phyloP scores from a whole-genome alignment of 2,113 vertebrate species.

The Pelecanoides urinatrix region DNA sequence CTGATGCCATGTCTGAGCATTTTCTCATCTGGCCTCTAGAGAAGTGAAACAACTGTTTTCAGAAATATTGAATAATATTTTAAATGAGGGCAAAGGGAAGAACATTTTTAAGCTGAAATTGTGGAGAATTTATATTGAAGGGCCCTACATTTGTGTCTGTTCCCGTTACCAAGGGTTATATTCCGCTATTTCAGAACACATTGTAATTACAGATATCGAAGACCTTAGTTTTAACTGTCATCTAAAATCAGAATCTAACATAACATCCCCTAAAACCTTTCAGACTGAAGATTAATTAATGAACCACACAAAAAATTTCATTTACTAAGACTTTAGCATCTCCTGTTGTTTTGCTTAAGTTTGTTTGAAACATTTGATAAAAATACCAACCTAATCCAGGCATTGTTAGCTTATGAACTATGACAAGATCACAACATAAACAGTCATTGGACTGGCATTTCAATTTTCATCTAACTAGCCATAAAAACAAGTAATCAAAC shows the following conservation, averaged over 20 bases:
- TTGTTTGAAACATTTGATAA: background rate
- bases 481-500: constrained; percentile 1
- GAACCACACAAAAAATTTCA: background rate
- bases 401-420: background rate
- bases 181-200: constrained; percentile 4
- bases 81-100: background rate
- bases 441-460: background rate
- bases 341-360: background rate
- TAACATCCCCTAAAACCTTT: background rate
- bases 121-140: background rate
- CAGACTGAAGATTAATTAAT: background rate
- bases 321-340: background rate
- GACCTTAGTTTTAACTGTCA: constrained; percentile 15
- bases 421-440: background rate
- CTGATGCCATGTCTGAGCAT: background rate
- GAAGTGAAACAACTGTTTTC: background rate
- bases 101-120: background rate
- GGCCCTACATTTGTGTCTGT: background rate
- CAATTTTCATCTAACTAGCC: background rate
- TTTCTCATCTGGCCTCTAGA: background rate
- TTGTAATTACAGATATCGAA: constrained; percentile 32
- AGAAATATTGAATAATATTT: background rate
- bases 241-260: constrained; percentile 14
- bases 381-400: background rate
- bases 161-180: constrained; percentile 3